Base-by-base conservation (phyloP, 2,888 invertebrate species). In the Ophion slaviceki region DNA sequence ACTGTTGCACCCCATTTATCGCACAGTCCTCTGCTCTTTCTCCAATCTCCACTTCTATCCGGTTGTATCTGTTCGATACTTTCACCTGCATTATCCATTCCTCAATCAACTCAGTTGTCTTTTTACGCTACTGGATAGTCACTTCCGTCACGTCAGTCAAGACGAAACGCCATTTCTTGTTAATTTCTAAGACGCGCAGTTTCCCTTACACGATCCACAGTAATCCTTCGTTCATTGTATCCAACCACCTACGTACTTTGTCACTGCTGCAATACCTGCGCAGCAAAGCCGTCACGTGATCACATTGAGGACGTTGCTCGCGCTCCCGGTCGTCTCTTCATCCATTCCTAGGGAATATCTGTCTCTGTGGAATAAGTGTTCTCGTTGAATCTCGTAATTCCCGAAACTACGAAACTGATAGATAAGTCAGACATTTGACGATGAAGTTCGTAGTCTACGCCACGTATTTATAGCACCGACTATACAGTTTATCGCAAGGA, bases 341-440 rank as follows among this genome's bases (percentile, higher is more conserved):
- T 28, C 64, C 40, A 59, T 57, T 66, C 59, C 8, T 11, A n/a
- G 36, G 62, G 40, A 36, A 47, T 47, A 70, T 59, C 76, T 17
- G 47, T 66, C 67, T 28, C 61, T 68, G 76, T 61, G 77, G 72
- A 77, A 72, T 66, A 67, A 72, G 66, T 64, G 28, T 66, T 36
- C 67, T 61, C 67, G 53, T n/a, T 11, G 76, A 59, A 62, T 76
- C 32, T 68, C 24, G 68, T 71, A 57, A 71, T 45, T 47, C 28
- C 61, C 32, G 40, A 57, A 24, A 67, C 45, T 72, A 67, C 68
- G 62, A 77, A 81, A 78, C 68, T 78, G 80, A 78, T 66, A 61
- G 67, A 77, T 77, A 77, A 81, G 68, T 67, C 40, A 40, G 20
- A 17, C 47, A 11, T 20, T 24, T 24, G 57, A 17, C 57, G 20